Evolutionary conservation across 2,797 vertebrate species (phyloP), one percentile per base, ranked within the genome.

Genomic region (Luscinia luscinia): DNA sequence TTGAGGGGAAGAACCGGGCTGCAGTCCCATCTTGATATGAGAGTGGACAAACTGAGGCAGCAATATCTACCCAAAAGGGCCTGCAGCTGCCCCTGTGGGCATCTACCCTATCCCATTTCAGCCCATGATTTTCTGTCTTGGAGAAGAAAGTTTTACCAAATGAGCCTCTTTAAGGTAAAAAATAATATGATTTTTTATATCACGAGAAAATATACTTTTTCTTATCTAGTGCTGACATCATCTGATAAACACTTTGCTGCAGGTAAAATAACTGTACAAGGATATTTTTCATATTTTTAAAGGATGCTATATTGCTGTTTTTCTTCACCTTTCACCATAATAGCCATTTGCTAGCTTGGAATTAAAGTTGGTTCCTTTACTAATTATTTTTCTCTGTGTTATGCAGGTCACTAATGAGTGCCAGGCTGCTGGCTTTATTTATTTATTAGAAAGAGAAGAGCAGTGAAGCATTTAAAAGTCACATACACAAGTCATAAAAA

Each of bases 341-440:
- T 40, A 81, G 84, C 34, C 52, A 41, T 61, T 80, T 67, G 11
- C 66, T 76, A 93, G 54, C 77, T 78, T 78, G 89, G 94, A 95
- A 83, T 80, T 83, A 62, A 77, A 63, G 81, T 84, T 32, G 63
- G 15, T 85, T 94, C 74, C 62, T 91, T 84, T 92, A n/a, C 89
- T 90, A 84, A 30, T 78, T 57, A 77, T 79, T 93, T 51, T 61
- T 49, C 48, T 67, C 30, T 73, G 62, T 59, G 67, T 88, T 97
- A 79, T 43, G 5, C 84, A 93, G 88, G 87, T 92, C 3, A 3
- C 83, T 95, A 96, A 92, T 79, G 73, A 92, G 76, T 89, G 80
- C 84, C 85, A 94, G 93, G 84, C 87, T 92, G 72, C 80, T 95
- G 89, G 75, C 32, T 96, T 95, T 94, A 87, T 70, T 95, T 94